A percentile compares a stretch with the other conserved stretches of the same genome.
phyloP scores from a whole-genome alignment of 2,113 vertebrate species.

The Heterochromis multidens region DNA sequence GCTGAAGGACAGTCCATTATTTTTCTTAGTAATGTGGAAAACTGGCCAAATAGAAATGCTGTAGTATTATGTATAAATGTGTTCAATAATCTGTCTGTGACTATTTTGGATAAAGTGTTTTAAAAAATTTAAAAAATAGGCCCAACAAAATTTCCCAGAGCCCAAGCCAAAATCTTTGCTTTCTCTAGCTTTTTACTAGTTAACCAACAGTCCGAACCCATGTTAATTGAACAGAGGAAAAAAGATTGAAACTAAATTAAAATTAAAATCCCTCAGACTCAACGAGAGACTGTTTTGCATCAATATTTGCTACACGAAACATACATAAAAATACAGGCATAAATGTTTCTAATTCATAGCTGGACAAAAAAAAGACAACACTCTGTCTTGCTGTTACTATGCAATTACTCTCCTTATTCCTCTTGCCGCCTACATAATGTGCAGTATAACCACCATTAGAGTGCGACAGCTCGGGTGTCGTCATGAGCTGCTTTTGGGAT shows the following conservation, averaged over 20 bases:
- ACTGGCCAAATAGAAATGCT: background rate
- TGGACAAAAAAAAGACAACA: background rate
- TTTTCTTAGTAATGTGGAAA: background rate
- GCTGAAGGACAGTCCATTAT: background rate
- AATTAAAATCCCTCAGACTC: background rate
- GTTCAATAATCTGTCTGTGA: background rate
- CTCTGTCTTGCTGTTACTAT: background rate
- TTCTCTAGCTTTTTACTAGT: too few relatives aligned
- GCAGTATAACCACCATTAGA: background rate
- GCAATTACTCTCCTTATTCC: background rate
- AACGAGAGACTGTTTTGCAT: background rate
- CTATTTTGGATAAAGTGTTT: too few relatives aligned
- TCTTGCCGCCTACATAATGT: background rate
- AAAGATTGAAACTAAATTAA: background rate
- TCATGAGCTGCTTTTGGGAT: background rate
- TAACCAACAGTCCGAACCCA: background rate
- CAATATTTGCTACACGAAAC: background rate
- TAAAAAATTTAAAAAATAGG: too few relatives aligned
- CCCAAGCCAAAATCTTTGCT: background rate
- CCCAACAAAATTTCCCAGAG: too few relatives aligned
- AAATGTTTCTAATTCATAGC: background rate
- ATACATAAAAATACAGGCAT: background rate
- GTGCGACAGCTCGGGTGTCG: background rate
- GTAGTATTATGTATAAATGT: background rate
- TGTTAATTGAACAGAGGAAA: background rate